Percentiles rank a stretch among this genome's conserved stretches.
phyloP scores from a whole-genome alignment of 2,888 invertebrate genomes.

The Apantesis nais region DNA sequence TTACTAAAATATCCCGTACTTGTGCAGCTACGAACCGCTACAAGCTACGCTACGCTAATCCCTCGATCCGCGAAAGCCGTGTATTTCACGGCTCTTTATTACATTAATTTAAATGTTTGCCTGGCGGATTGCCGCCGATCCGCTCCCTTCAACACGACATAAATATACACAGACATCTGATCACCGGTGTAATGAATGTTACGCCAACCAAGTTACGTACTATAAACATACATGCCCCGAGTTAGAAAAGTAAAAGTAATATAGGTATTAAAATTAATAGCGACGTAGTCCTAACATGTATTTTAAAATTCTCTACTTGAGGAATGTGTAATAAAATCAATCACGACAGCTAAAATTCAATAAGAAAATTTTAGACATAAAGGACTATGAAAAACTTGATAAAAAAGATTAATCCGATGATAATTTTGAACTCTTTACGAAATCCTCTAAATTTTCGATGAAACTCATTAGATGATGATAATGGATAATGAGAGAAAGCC shows the following conservation, averaged over 20 bases:
- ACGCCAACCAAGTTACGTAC: not conserved
- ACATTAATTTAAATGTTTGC: conserved; percentile 86
- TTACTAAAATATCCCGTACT: conserved; percentile 2
- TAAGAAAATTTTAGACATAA: too few species aligned
- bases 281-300: too few species aligned
- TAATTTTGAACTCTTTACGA: too few species aligned
- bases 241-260: not conserved
- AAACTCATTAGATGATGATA: too few species aligned
- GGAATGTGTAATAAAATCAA: not conserved
- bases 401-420: too few species aligned
- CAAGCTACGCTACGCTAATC: conserved; percentile 57
- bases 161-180: conserved; percentile 56
- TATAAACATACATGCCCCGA: not conserved
- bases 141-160: conserved; percentile 58
- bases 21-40: conserved; percentile 11
- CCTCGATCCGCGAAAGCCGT: conserved; percentile 70
- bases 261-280: not conserved
- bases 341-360: not conserved
- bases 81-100: conserved; percentile 82
- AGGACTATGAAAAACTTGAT: too few species aligned
- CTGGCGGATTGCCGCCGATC: conserved; percentile 63
- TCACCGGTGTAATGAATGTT: conserved; percentile 35
- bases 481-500: too few species aligned
- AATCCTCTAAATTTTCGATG: too few species aligned
- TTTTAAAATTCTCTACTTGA: not conserved